Evolutionary conservation across 2,888 invertebrate species (phyloP), one percentile per base, ranked within the genome.

Genomic region (Drosophila ochracea): DNA sequence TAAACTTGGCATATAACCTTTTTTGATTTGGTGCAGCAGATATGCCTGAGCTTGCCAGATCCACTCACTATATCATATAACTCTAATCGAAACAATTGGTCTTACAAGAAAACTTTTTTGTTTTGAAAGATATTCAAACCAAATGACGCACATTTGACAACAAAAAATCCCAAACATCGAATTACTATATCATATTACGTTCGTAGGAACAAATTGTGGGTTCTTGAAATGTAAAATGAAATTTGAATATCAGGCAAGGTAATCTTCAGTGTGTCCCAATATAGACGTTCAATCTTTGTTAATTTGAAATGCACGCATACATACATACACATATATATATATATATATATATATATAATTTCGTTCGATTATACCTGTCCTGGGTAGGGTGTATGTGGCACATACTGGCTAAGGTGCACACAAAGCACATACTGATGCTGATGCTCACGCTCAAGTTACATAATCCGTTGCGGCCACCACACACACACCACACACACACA

Each of bases 391-490:
- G 66, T 63, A 50, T 30, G 37, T 49, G 61, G 47, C 37, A 35
- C 65, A 65, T 30, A 50, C 28, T 31, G 31, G 39, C 9, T 10
- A 52, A 68, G 72, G 57, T 66, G 69, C 61, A 57, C 53, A 58
- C 16, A 9, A 9, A 25, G 47, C 47, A 47, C 21, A 47, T 9
- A 47, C 25, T 25, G 21, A 47, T 25, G 47, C 47, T 47, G 47
- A 68, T 66, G 73, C 69, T 71, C 70, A 71, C 77, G 80, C 60
- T 78, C 71, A 73, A 75, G 54, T 71, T 82, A 76, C 68, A 80
- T 82, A 82, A 76, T 71, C 73, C 58, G 62, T 67, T 64, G 25
- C 54, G 57, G 35, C 69, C 61, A 21, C 25, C n/a, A 58, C 63
- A 62, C 61, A 59, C 37, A 47, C 21, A 49, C 43, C 21, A 43